Conservation (phyloP, 1,140 invertebrate genomes). For the Eumaeus atala region DNA sequence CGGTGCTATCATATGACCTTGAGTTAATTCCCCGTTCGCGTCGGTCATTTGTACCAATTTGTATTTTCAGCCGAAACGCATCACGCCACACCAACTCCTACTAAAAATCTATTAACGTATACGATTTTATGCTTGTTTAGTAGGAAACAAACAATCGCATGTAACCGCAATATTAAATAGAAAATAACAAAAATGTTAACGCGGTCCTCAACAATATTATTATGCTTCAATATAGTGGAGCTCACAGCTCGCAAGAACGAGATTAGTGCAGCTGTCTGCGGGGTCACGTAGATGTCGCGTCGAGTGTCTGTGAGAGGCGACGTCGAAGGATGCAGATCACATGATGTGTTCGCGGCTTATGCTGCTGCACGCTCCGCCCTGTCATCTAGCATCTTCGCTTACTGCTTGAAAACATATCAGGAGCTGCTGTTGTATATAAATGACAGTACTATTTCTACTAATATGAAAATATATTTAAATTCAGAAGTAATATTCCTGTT, state of each 20-base stretch:
- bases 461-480: not conserved
- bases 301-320: constrained; percentile 36
- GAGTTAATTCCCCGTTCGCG: too few species aligned
- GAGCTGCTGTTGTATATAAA: not conserved
- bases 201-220: not conserved
- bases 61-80: too few species aligned
- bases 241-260: constrained; percentile 10
- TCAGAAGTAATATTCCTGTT: too few species aligned
- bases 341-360: constrained; percentile 35
- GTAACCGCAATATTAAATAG: not conserved
- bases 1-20: too few species aligned
- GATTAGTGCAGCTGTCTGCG: constrained; percentile 54
- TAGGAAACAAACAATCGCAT: not conserved
- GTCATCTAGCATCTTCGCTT: constrained; percentile 9
- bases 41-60: too few species aligned
- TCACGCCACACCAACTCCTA: too few species aligned
- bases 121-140: too few species aligned
- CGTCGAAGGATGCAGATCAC: constrained; percentile 21
- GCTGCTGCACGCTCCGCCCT: constrained; percentile 39
- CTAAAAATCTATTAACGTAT: too few species aligned
- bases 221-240: not conserved
- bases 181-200: not conserved
- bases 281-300: constrained; percentile 51
- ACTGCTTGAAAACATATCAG: constrained; percentile 10
- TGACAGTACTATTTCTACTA: not conserved